These are phyloP conservation scores for Periphyllus acericola DNA, from an alignment of 2,888 invertebrate genomes.

Conservation along the genomic window DNA sequence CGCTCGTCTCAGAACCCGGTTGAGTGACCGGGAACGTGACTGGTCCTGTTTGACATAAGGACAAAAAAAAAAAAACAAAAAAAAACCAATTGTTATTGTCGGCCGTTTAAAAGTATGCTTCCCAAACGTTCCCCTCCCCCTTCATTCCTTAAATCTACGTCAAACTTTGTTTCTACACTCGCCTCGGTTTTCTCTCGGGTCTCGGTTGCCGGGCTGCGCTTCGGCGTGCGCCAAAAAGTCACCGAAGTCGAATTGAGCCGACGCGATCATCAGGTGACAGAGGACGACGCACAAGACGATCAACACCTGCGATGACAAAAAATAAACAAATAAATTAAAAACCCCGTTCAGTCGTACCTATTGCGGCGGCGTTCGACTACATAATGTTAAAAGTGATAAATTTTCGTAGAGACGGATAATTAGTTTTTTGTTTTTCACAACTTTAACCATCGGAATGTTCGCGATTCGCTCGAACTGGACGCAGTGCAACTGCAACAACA, in stretches of 20 bases:
- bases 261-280: constrained; percentile 43
- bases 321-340: not conserved
- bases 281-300: constrained; percentile 32
- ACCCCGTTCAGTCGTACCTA: too few species aligned
- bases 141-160: too few species aligned
- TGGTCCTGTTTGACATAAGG: constrained; percentile 53
- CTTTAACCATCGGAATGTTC: too few species aligned
- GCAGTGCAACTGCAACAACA: too few species aligned
- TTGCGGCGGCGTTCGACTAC: not conserved
- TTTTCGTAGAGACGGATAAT: too few species aligned
- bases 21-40: constrained; percentile 62
- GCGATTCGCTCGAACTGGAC: too few species aligned
- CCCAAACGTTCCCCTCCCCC: too few species aligned
- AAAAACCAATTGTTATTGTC: not conserved
- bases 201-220: constrained; percentile 26
- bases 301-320: not conserved
- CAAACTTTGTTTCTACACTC: not conserved
- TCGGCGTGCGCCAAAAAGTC: constrained; percentile 44
- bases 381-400: too few species aligned
- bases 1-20: constrained; percentile 62
- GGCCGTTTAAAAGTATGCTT: not conserved
- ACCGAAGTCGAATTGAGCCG: constrained; percentile 59
- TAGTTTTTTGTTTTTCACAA: too few species aligned
- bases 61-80: not conserved
- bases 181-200: constrained; percentile 62